A percentile compares a stretch with the other conserved stretches of the same genome.
Evolutionary conservation across 2,888 invertebrate genomes (phyloP).

Genomic region (Watsonalla cultraria): DNA sequence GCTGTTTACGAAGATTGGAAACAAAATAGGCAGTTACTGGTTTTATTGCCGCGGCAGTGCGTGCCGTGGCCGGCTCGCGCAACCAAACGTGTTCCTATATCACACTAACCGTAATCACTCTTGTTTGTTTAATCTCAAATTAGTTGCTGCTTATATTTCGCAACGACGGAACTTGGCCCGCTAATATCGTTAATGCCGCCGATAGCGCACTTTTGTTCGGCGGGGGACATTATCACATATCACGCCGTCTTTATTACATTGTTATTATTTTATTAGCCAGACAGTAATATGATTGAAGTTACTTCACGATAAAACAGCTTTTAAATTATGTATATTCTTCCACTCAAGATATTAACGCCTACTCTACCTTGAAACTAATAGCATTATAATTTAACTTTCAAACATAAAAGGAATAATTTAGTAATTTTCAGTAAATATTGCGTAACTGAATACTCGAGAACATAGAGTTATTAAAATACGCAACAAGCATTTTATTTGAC

Average conservation of each 20-base stretch:
- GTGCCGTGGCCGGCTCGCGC: constrained; percentile 3
- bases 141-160: constrained; percentile 31
- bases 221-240: background rate
- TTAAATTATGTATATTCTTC: background rate
- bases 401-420: too few relatives aligned
- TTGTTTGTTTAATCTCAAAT: constrained; percentile 49
- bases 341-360: background rate
- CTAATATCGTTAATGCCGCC: constrained; percentile 23
- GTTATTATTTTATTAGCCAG: background rate
- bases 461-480: background rate
- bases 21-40: constrained; percentile 30
- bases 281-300: background rate
- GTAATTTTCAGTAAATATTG: too few relatives aligned
- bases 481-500: background rate
- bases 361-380: too few relatives aligned
- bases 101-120: constrained; percentile 28
- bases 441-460: too few relatives aligned
- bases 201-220: constrained; percentile 14
- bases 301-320: too few relatives aligned
- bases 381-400: too few relatives aligned
- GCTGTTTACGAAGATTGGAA: constrained; percentile 40
- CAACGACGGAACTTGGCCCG: constrained; percentile 28
- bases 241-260: background rate
- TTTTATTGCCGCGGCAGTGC: constrained; percentile 32
- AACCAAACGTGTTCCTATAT: constrained; percentile 17